phyloP scores from a whole-genome alignment of 2,113 vertebrate species.

The Corythoichthys haematopterus region DNA sequence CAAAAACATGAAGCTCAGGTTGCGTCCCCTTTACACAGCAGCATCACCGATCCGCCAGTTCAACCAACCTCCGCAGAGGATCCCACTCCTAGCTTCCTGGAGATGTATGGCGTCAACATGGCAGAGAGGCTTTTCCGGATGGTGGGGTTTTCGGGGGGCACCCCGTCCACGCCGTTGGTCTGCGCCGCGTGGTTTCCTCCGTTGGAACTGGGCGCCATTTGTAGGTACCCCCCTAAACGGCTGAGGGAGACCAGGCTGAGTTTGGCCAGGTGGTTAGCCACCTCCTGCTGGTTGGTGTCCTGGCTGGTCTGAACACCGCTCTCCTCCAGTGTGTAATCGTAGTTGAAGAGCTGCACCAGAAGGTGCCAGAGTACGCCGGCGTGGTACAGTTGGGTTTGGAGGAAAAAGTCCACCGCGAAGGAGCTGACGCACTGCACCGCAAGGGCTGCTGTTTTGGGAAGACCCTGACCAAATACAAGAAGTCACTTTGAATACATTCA shows the following conservation, averaged over 20 bases:
- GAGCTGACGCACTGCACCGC: constrained; percentile 92
- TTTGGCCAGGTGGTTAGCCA: constrained; percentile 92
- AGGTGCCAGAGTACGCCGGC: constrained; percentile 95
- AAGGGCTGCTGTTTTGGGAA: constrained; percentile 84
- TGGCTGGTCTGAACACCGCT: constrained; percentile 93
- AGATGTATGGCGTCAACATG: constrained; percentile 91
- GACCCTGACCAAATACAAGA: constrained; percentile 61
- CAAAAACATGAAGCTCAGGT: neutral
- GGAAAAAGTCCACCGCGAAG: constrained; percentile 93
- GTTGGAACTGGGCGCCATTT: constrained; percentile 17
- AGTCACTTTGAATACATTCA: neutral
- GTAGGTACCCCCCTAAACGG: constrained; percentile 84
- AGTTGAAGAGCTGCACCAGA: constrained; percentile 89
- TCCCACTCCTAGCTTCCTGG: constrained; percentile 80
- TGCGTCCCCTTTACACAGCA: neutral
- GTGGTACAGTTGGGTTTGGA: constrained; percentile 92
- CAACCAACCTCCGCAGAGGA: constrained; percentile 79
- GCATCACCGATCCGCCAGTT: neutral
- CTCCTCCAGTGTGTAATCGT: constrained; percentile 96
- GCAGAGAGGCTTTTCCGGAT: constrained; percentile 90
- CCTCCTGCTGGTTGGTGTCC: constrained; percentile 96
- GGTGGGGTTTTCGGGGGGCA: constrained; percentile 87
- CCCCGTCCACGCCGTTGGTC: constrained; percentile 57
- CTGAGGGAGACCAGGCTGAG: constrained; percentile 86
- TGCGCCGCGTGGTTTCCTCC: constrained; percentile 43